Conservation (phyloP, 2,113 vertebrate species). For the Bubo blakistoni region DNA sequence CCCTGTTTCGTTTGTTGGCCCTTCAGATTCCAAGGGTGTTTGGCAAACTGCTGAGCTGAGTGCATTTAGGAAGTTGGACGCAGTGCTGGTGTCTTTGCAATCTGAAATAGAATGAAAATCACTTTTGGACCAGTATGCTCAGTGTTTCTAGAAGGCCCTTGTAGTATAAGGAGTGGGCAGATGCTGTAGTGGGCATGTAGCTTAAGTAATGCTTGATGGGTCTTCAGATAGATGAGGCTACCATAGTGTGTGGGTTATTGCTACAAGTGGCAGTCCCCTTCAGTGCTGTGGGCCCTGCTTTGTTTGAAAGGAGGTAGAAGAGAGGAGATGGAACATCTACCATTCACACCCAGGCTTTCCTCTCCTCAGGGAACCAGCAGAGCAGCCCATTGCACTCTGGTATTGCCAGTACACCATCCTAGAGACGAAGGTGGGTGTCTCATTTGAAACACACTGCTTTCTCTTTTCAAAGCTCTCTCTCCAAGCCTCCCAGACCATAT, state of each 20-base stretch:
- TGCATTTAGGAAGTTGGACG: neutral
- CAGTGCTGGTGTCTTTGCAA: neutral
- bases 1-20: neutral
- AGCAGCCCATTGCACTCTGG: neutral
- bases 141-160: neutral
- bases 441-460: neutral
- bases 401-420: neutral
- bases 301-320: neutral
- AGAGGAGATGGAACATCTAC: neutral
- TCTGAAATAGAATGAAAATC: neutral
- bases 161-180: neutral
- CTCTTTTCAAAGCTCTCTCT: neutral
- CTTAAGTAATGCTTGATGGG: neutral
- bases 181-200: neutral
- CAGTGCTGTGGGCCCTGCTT: neutral
- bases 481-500: neutral
- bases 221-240: neutral
- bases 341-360: neutral
- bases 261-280: neutral
- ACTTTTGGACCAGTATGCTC: neutral
- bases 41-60: neutral
- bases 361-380: neutral
- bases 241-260: neutral
- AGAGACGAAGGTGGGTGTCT: neutral
- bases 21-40: neutral